phyloP scores from a whole-genome alignment of 2,888 invertebrate genomes.

The Dryococelus australis region DNA sequence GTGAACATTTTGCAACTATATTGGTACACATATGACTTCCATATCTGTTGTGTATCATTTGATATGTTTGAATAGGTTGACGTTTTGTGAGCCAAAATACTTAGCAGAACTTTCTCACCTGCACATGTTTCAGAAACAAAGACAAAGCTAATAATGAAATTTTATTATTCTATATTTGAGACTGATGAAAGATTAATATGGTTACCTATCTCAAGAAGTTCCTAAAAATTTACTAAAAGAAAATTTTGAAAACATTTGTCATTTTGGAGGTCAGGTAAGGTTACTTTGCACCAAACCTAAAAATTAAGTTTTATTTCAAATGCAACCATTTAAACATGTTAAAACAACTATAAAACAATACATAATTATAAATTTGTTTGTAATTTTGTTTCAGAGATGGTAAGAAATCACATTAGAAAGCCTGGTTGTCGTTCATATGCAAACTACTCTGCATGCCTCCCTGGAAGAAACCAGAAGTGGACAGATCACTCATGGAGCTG shows the following conservation, averaged over 20 bases:
- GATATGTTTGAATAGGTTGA: background rate
- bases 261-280: background rate
- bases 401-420: no score
- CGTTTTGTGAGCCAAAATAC: background rate
- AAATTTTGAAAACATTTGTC: background rate
- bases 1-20: background rate
- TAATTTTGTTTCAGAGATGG: background rate
- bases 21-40: background rate
- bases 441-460: background rate
- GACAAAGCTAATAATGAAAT: background rate
- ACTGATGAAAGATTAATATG: no score
- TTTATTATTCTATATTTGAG: background rate
- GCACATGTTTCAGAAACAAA: no score
- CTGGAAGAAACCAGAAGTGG: no score
- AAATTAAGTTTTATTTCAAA: no score
- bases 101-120: no score
- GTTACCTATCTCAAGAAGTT: background rate
- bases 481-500: no score
- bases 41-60: background rate
- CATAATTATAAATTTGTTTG: background rate
- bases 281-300: background rate
- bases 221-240: background rate
- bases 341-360: background rate
- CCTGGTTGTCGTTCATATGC: background rate
- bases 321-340: background rate